A percentile compares a stretch with the other conserved stretches of the same genome.
Evolutionary conservation across 2,113 vertebrate genomes (phyloP).

Genomic region (Nesoenas mayeri): DNA sequence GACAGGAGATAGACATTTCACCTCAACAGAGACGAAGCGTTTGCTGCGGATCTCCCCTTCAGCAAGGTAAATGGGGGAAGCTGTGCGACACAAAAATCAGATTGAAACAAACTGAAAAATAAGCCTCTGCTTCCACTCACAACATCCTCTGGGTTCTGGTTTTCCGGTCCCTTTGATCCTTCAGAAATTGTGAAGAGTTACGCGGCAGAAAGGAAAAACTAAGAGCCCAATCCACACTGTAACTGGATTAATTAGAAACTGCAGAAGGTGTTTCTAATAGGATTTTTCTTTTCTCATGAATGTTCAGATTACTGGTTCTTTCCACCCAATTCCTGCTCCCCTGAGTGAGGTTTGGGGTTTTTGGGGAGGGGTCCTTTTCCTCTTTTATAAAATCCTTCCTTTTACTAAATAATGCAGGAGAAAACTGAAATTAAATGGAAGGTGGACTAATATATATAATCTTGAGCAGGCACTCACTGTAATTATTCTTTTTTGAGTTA

Average conservation of each 20-base stretch:
- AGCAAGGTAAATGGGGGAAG: background rate
- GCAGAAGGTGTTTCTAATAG: background rate
- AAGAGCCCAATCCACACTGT: fast-evolving
- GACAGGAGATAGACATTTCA: background rate
- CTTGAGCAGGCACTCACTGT: background rate
- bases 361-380: fast-evolving
- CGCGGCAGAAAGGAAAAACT: background rate
- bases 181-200: background rate
- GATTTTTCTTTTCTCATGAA: background rate
- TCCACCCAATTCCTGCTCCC: background rate
- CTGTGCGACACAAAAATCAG: background rate
- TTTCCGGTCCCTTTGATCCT: background rate
- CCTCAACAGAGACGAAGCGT: background rate
- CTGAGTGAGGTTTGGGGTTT: background rate
- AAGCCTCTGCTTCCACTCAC: background rate
- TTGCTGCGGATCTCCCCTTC: background rate
- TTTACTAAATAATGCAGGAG: background rate
- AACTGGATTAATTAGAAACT: background rate
- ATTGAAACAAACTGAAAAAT: background rate
- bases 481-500: background rate
- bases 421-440: background rate
- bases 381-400: background rate
- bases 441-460: background rate
- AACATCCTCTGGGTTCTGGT: background rate
- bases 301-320: background rate